Percentiles rank a stretch among this genome's conserved stretches.
Evolutionary conservation across 2,797 vertebrate species (phyloP).

Genomic region (Phyllotis vaccarum): DNA sequence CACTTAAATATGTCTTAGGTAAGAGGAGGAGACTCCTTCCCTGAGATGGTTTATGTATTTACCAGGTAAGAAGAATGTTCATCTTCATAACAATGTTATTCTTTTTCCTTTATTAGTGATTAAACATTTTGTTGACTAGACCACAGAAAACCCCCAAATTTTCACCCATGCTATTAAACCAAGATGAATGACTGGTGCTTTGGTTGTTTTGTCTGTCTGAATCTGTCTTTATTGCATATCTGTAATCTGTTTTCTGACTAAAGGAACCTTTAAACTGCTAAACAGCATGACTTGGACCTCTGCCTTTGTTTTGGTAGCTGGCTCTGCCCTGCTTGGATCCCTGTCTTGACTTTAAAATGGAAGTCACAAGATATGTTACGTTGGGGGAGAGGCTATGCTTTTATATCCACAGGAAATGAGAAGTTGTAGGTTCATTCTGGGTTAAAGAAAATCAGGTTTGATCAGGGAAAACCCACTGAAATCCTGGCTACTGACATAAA

Average conservation of each 20-base stretch:
- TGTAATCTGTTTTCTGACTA: too few species aligned
- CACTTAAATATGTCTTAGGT: neutral
- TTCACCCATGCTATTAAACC: neutral
- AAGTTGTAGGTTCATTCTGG: neutral
- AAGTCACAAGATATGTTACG: neutral
- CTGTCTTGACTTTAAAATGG: neutral
- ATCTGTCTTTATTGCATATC: too few species aligned
- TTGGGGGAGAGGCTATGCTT: neutral
- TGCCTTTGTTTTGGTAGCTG: too few species aligned
- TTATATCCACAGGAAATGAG: neutral
- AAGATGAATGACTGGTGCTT: neutral
- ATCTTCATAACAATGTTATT: neutral
- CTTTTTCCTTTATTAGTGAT: slow-evolving; percentile 9
- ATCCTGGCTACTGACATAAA: neutral
- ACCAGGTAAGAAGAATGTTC: neutral
- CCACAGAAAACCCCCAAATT: neutral
- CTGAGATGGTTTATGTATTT: neutral
- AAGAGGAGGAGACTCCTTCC: neutral
- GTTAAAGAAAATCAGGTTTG: neutral
- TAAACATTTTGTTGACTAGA: slow-evolving; percentile 22
- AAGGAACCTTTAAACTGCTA: too few species aligned
- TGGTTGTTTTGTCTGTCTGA: neutral
- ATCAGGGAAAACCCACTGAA: neutral
- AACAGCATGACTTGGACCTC: too few species aligned
- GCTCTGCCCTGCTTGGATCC: too few species aligned